Conservation (phyloP, 2,113 vertebrate genomes). For the Tupaia chinensis region DNA sequence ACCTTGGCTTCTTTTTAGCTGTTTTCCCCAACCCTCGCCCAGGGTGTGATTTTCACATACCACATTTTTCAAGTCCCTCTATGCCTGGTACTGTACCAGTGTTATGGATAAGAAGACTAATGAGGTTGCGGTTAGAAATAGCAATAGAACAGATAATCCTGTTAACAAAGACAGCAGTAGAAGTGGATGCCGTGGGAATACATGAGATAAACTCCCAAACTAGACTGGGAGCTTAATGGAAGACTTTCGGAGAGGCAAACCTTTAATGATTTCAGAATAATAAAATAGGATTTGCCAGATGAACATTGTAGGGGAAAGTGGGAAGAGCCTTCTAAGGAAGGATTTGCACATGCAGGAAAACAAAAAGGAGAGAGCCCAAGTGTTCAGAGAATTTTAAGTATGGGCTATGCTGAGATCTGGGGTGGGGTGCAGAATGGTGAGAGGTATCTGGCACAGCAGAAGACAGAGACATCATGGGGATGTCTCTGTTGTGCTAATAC, state of each 20-base stretch:
- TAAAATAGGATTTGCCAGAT: not conserved
- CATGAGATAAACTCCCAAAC: not conserved
- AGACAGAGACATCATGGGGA: too few relatives aligned
- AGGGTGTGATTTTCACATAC: not conserved
- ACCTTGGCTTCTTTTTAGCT: not conserved
- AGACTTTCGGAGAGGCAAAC: not conserved
- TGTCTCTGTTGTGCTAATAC: not conserved
- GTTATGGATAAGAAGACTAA: not conserved
- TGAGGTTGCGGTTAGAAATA: not conserved
- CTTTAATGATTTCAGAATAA: constrained; percentile 5
- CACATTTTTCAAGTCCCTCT: not conserved
- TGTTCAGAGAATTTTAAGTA: not conserved
- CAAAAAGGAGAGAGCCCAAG: not conserved
- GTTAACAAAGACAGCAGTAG: not conserved
- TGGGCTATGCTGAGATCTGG: not conserved
- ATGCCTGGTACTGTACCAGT: not conserved
- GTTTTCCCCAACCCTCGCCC: not conserved
- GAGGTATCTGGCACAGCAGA: not conserved
- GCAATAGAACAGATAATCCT: not conserved
- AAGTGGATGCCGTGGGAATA: not conserved
- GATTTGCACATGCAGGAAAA: not conserved
- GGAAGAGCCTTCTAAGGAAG: not conserved
- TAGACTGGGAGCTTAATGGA: not conserved
- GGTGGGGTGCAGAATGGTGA: not conserved
- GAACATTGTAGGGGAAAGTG: not conserved